A percentile compares a stretch with the other conserved stretches of the same genome.
Evolutionary conservation across 2,113 vertebrate species (phyloP).

Genomic region (Varanus salvator): DNA sequence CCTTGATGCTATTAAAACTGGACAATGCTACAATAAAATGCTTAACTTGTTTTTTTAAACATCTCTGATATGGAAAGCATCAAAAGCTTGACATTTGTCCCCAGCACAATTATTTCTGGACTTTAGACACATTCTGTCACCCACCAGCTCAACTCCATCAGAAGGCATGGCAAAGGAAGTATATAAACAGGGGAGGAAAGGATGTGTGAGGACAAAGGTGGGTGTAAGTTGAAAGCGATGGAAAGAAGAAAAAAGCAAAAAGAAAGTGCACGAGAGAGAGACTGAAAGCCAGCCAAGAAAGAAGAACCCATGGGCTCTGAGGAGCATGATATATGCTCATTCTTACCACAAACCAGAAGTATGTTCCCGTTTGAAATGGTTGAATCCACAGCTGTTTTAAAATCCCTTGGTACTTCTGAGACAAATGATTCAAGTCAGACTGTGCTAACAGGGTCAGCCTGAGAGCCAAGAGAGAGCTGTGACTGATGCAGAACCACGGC

Average conservation of each 20-base stretch:
- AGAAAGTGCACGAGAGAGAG: background rate
- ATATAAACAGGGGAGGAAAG: background rate
- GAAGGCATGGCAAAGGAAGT: background rate
- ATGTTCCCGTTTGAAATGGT: constrained; percentile 75
- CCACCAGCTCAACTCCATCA: background rate
- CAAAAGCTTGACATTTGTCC: constrained; percentile 9
- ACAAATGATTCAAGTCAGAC: constrained; percentile 79
- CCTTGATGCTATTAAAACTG: constrained; percentile 10
- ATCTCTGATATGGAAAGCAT: background rate
- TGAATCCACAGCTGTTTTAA: constrained; percentile 81
- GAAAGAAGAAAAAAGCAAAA: background rate
- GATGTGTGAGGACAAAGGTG: background rate
- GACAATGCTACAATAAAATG: constrained; percentile 12
- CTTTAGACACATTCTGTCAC: constrained; percentile 10
- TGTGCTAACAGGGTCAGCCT: constrained; percentile 75
- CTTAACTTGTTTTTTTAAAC: background rate
- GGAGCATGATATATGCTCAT: constrained; percentile 63
- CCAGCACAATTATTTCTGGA: constrained; percentile 18
- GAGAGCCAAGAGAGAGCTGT: constrained; percentile 73
- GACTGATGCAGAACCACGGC: constrained; percentile 74
- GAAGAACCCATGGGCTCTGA: constrained; percentile 48
- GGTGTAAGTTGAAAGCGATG: constrained; percentile 27
- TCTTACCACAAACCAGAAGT: constrained; percentile 77
- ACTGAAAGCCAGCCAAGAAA: constrained; percentile 65
- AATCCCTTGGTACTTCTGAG: constrained; percentile 79